Percentiles rank a stretch among this genome's conserved stretches.
Conservation (phyloP, 2,797 vertebrate species). For the Epinephelus malabaricus region DNA sequence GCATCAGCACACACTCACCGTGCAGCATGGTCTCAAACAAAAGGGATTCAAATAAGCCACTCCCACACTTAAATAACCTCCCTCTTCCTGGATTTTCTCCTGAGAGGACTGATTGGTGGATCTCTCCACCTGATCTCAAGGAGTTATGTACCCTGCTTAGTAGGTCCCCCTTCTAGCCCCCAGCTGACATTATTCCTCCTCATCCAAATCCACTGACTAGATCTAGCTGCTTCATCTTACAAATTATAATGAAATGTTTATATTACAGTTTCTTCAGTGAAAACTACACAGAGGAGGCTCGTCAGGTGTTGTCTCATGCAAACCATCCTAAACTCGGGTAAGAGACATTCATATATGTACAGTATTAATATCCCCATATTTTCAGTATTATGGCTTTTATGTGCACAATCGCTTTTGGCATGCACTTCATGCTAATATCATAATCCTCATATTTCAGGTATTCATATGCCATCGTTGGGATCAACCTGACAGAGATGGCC, state of each 20-base stretch:
- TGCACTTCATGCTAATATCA: neutral
- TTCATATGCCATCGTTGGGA: constrained; percentile 98
- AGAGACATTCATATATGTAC: constrained; percentile 53
- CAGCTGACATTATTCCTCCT: too few species aligned
- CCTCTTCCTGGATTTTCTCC: too few species aligned
- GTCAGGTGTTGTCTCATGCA: constrained; percentile 92
- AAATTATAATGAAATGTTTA: neutral
- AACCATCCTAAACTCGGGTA: constrained; percentile 97
- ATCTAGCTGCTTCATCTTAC: too few species aligned
- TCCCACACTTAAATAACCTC: too few species aligned
- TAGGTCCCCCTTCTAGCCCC: too few species aligned
- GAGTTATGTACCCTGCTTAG: too few species aligned
- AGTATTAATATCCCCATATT: neutral
- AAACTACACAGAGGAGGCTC: constrained; percentile 91
- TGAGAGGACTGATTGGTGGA: too few species aligned
- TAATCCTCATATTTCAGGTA: constrained; percentile 85
- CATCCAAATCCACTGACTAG: too few species aligned
- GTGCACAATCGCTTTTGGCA: neutral
- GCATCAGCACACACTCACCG: too few species aligned
- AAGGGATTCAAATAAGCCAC: too few species aligned
- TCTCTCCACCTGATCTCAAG: too few species aligned
- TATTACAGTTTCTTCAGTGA: constrained; percentile 94
- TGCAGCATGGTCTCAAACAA: too few species aligned
- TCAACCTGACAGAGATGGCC: constrained; percentile 99
- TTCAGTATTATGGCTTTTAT: neutral